Conservation (phyloP, 2,113 vertebrate genomes). For the Pantherophis guttatus region DNA sequence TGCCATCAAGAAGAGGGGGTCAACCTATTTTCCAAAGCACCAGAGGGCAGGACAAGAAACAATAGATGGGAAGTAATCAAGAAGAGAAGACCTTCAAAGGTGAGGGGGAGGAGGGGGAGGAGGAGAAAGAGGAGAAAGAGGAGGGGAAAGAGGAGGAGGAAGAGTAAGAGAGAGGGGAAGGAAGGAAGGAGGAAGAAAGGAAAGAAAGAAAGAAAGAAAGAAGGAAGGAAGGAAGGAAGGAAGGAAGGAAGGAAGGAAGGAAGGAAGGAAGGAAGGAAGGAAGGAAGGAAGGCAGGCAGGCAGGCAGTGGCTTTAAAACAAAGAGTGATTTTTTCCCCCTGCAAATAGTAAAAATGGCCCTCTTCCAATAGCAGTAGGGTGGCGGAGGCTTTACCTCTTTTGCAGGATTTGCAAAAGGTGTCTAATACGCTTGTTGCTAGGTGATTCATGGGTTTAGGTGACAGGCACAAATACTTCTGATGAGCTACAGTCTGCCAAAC, state of each 20-base stretch:
- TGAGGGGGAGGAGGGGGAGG: too few relatives aligned
- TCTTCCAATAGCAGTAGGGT: neutral
- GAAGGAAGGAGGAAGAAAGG: rapidly evolving
- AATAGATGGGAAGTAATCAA: too few relatives aligned
- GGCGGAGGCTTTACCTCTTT: neutral
- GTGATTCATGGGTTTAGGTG: neutral
- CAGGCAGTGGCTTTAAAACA: neutral
- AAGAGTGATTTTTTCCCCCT: rapidly evolving
- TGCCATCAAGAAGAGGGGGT: too few relatives aligned
- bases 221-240: rapidly evolving
- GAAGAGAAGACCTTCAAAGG: too few relatives aligned
- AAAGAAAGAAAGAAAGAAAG: rapidly evolving
- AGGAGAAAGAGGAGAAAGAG: too few relatives aligned
- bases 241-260: rapidly evolving
- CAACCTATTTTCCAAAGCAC: too few relatives aligned
- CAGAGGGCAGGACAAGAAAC: too few relatives aligned
- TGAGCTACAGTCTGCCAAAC: neutral
- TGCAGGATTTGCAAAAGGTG: neutral
- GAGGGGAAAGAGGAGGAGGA: too few relatives aligned
- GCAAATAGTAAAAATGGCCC: neutral
- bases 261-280: too few relatives aligned
- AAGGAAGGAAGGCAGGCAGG: too few relatives aligned
- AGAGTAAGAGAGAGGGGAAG: rapidly evolving
- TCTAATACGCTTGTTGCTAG: neutral
- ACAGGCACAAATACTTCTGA: neutral